These are phyloP conservation scores for Drosophila differens DNA, from an alignment of 2,888 invertebrate genomes.

Conservation along the genomic window DNA sequence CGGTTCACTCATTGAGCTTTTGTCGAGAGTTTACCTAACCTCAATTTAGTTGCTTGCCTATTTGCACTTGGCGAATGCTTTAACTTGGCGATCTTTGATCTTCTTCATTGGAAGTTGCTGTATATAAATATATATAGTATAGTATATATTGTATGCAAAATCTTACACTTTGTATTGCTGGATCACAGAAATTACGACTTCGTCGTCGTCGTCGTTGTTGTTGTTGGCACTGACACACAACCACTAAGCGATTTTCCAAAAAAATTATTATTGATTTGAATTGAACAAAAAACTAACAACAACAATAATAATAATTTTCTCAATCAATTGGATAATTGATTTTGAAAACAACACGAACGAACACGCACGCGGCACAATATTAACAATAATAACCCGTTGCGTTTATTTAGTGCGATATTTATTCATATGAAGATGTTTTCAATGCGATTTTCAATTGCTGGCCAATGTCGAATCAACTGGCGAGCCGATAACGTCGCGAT, in stretches of 20 bases:
- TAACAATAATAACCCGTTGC: slow-evolving; percentile 12
- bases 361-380: slow-evolving; percentile 23
- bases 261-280: slow-evolving; percentile 3
- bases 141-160: background rate
- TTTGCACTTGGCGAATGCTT: slow-evolving; percentile 1
- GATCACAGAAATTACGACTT: slow-evolving; percentile 1
- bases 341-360: slow-evolving; percentile 31
- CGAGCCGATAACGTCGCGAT: slow-evolving; percentile 37
- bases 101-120: background rate
- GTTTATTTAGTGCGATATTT: slow-evolving; percentile 10
- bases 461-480: slow-evolving; percentile 18
- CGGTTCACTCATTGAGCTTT: slow-evolving; percentile 22
- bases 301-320: slow-evolving; percentile 6
- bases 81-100: slow-evolving; percentile 5
- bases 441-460: slow-evolving; percentile 23
- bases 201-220: slow-evolving; percentile 5
- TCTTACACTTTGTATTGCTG: slow-evolving; percentile 23
- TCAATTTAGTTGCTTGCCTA: background rate
- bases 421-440: slow-evolving; percentile 9
- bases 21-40: slow-evolving; percentile 16
- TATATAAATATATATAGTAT: background rate
- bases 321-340: slow-evolving; percentile 23
- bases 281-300: too few species aligned
- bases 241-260: slow-evolving; percentile 1
- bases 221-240: slow-evolving; percentile 41